Base-by-base conservation (phyloP, 2,113 vertebrate genomes). In the Ranitomeya imitator region DNA sequence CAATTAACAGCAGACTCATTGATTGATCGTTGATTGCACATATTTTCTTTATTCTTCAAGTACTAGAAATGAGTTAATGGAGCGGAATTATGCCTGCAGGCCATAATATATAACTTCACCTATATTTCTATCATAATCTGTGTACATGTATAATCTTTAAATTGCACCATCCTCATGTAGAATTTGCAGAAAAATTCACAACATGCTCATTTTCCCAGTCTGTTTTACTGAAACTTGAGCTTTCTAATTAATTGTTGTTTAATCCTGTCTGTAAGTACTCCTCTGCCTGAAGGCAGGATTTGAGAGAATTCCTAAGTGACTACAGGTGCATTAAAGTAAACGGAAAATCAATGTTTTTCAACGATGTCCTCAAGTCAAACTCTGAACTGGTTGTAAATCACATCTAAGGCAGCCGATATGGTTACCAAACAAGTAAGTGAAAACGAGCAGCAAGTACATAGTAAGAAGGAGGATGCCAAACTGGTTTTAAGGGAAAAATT, bases 261-360 rank as follows among this genome's bases (percentile, higher is more conserved):
- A 83, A 83, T 83, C 81, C 31, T 83, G 37, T 69, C 81, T 65
- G 67, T 52, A 83, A 83, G 81, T 67, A 69, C 45, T 67, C 26
- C 18, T 83, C 80, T 21, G 80, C 81, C 81, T 23, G 18, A 54
- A 61, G 81, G 45, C 81, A 83, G 45, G 81, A 83, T 83, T 83
- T 83, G 37, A 10, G 61, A 67, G 31, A 83, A 83, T 67, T 83
- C 81, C 81, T 54, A 21, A 54, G 61, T 61, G 59, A 81, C 57
- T 83, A 83, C 81, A 83, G 81, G 81, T 61, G 61, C 37, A 83
- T 83, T 52, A 67, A 54, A 54, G 61, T 83, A 83, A 67, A 83
- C 45, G 80, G 26, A 83, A 83, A 69, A 83, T 67, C 59, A 54
- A 69, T 63, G 81, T 52, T 67, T 83, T 83, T 52, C 81, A 83